Evolutionary conservation across 2,113 vertebrate genomes (phyloP).

Genomic region (Grantiella picta): DNA sequence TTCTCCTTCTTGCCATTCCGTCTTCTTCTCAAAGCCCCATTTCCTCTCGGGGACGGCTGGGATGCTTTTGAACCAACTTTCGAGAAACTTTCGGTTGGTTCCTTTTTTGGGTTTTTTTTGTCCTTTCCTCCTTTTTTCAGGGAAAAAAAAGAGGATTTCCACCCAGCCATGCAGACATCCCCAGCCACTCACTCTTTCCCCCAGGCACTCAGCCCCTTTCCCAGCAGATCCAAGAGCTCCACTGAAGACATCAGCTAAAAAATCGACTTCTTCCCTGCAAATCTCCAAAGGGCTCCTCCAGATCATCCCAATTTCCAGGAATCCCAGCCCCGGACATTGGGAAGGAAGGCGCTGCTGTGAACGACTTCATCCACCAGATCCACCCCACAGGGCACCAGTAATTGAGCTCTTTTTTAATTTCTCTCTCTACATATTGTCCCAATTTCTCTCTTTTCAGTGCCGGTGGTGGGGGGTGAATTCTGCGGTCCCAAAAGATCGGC

Average conservation of each 20-base stretch:
- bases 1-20: background rate
- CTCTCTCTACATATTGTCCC: background rate
- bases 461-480: background rate
- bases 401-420: constrained; percentile 24
- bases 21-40: background rate
- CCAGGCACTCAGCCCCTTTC: background rate
- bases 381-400: constrained; percentile 28
- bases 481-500: background rate
- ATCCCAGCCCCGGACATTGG: background rate
- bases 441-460: background rate
- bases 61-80: background rate
- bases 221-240: constrained; percentile 5
- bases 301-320: background rate
- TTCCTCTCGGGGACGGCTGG: background rate
- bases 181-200: background rate
- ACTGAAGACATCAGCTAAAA: constrained; percentile 18
- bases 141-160: background rate
- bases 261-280: constrained; percentile 27
- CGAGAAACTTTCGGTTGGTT: background rate
- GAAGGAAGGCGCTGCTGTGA: background rate
- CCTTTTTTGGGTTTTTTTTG: background rate
- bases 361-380: constrained; percentile 49
- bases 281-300: background rate
- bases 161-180: background rate
- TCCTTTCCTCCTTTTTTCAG: background rate